These are phyloP conservation scores for Heliopora coerulea DNA, from an alignment of 92 coral and sea anemone species.

Conservation along the genomic window DNA sequence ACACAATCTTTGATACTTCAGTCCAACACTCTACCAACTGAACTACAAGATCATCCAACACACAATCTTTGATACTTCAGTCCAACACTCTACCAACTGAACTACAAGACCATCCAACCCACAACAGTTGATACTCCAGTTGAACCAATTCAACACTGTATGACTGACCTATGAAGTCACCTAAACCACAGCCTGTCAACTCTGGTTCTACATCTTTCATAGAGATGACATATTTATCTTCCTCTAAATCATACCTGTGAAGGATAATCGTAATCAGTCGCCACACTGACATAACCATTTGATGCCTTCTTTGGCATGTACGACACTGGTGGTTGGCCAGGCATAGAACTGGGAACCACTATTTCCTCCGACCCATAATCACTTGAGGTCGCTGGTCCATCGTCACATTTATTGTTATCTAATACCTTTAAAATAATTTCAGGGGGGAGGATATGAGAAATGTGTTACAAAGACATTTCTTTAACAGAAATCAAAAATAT, in stretches of 20 bases:
- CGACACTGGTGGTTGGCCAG: conserved; percentile 6
- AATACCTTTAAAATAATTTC: background rate
- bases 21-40: no score
- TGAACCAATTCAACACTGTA: no score
- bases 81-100: no score
- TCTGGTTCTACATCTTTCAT: background rate
- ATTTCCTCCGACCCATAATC: conserved; percentile 34
- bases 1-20: no score
- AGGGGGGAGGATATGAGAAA: no score
- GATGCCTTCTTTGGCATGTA: conserved; percentile 19
- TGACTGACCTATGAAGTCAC: background rate
- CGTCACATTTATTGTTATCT: conserved; percentile 1
- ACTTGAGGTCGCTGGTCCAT: conserved; percentile 26
- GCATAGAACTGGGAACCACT: background rate
- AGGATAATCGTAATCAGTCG: conserved; percentile 17
- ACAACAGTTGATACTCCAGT: no score
- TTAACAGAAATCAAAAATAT: no score
- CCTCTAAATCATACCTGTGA: background rate
- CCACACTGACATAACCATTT: conserved; percentile 32
- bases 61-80: no score
- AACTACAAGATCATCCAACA: no score
- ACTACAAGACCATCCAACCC: no score
- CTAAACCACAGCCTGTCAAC: background rate
- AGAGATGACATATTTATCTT: background rate
- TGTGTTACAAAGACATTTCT: no score